phyloP scores from a whole-genome alignment of 2,113 vertebrate species.

The Butorides virescens region DNA sequence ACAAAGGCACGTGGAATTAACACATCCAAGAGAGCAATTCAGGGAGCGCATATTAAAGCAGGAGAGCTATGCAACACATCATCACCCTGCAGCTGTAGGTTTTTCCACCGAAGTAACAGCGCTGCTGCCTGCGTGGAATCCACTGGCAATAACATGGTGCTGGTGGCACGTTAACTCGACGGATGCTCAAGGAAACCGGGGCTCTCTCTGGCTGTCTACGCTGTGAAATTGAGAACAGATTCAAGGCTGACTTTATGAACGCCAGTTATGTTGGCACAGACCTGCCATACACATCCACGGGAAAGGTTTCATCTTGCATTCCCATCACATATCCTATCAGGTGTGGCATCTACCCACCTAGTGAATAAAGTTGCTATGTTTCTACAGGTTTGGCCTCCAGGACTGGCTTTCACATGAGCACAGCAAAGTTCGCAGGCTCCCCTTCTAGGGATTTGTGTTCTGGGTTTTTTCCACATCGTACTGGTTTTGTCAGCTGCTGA shows the following conservation, averaged over 20 bases:
- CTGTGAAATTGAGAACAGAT: background rate
- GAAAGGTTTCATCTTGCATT: background rate
- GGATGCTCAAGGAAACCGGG: background rate
- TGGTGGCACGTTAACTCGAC: background rate
- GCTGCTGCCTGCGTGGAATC: background rate
- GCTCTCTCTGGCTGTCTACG: background rate
- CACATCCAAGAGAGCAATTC: slow-evolving; percentile 52
- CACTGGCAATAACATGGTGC: background rate
- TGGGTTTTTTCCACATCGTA: background rate
- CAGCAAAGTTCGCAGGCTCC: background rate
- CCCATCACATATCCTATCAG: background rate
- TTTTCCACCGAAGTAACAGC: background rate
- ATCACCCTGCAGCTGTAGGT: slow-evolving; percentile 10
- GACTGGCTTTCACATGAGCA: background rate
- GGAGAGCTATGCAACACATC: background rate
- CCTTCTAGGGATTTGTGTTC: background rate
- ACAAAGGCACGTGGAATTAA: slow-evolving; percentile 51
- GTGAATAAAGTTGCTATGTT: background rate
- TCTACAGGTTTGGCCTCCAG: background rate
- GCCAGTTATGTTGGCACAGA: background rate
- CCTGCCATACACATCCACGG: background rate
- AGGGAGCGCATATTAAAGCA: slow-evolving; percentile 40
- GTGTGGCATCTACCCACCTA: background rate
- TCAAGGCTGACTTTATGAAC: background rate
- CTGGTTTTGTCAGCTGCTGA: background rate